A percentile compares a stretch with the other conserved stretches of the same genome.
Conservation (phyloP, 2,113 vertebrate species). For the Sprattus sprattus region DNA sequence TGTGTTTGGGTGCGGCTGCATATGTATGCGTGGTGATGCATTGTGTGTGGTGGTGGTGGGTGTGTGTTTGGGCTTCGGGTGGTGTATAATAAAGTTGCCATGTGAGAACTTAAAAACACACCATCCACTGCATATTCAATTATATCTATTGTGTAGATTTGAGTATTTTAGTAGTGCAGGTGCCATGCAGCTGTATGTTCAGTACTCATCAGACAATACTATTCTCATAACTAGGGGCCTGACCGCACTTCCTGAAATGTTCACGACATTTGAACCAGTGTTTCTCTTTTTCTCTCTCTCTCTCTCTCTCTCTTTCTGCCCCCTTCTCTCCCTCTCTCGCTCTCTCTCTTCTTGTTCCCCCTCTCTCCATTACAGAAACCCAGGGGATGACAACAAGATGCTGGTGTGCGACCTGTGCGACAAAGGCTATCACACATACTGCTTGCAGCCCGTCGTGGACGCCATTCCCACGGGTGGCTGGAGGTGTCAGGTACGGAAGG, state of each 20-base stretch:
- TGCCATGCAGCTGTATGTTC: neutral
- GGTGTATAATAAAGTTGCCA: neutral
- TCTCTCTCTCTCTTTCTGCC: neutral
- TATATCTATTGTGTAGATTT: neutral
- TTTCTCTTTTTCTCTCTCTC: neutral
- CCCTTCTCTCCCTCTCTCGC: neutral
- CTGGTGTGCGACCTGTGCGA: conserved; percentile 92
- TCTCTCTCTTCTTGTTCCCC: neutral
- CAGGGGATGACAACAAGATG: conserved; percentile 85
- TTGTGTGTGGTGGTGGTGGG: neutral
- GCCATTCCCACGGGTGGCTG: conserved; percentile 82
- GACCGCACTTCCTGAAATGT: neutral
- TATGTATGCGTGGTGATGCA: neutral
- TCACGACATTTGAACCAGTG: neutral
- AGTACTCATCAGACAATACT: neutral
- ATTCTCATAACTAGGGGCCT: neutral
- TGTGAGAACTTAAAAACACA: neutral
- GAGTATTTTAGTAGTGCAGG: neutral
- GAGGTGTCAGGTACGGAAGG: conserved; percentile 86
- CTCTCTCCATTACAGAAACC: conserved; percentile 73
- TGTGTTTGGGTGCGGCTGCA: neutral
- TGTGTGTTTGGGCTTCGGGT: neutral
- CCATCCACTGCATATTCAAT: neutral
- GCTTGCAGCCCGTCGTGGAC: conserved; percentile 89
- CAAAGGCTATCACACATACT: conserved; percentile 94